phyloP scores from a whole-genome alignment of 2,113 vertebrate species.

The Eulemur rufifrons region DNA sequence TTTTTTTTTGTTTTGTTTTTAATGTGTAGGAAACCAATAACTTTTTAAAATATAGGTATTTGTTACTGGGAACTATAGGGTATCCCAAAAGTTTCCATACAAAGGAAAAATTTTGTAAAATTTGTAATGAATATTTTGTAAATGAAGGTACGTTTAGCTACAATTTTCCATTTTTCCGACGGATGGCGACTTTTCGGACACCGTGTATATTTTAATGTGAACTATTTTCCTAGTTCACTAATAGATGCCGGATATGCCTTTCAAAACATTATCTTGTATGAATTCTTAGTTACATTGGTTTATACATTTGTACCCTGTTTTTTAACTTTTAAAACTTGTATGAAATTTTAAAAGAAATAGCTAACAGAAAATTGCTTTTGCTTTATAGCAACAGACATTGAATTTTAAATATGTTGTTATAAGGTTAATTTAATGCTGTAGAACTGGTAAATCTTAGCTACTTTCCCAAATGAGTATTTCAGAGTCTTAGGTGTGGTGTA shows the following conservation, averaged over 20 bases:
- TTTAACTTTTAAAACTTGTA: background rate
- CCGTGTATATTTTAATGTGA: background rate
- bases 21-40: background rate
- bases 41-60: background rate
- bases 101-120: too few species aligned
- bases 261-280: constrained; percentile 14
- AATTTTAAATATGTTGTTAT: constrained; percentile 36
- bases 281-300: constrained; percentile 30
- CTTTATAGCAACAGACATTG: background rate
- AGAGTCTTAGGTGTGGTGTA: background rate
- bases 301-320: background rate
- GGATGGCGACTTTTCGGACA: too few species aligned
- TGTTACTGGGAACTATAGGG: background rate
- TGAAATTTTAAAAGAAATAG: constrained; percentile 44
- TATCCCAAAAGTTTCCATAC: too few species aligned
- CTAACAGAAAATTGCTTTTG: constrained; percentile 43
- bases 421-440: background rate
- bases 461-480: background rate
- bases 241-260: constrained; percentile 1
- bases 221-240: background rate
- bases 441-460: constrained; percentile 15
- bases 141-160: too few species aligned
- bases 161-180: too few species aligned
- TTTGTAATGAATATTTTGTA: too few species aligned
- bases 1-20: background rate